These are phyloP conservation scores for Raja brachyura DNA, from an alignment of 2,113 vertebrate species.

Conservation along the genomic window DNA sequence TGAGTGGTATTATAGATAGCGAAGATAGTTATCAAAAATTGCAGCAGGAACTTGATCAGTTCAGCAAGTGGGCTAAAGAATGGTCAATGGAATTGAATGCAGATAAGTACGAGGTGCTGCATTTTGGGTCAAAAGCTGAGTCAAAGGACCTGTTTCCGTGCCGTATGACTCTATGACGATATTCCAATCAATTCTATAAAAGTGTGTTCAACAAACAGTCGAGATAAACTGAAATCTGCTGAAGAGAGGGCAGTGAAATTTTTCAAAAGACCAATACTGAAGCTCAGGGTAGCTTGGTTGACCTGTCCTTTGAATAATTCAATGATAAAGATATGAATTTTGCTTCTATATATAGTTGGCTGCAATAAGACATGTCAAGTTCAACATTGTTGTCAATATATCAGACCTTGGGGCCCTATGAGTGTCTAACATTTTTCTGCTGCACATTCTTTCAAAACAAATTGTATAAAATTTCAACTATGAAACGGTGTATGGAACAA, in stretches of 20 bases:
- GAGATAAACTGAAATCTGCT: neutral
- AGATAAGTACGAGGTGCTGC: too few relatives aligned
- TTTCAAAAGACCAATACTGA: neutral
- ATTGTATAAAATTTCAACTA: neutral
- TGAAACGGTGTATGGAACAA: neutral
- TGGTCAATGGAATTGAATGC: too few relatives aligned
- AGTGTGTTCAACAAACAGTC: neutral
- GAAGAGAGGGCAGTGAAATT: neutral
- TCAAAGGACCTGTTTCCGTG: too few relatives aligned
- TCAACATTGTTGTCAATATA: neutral
- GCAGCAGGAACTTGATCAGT: too few relatives aligned
- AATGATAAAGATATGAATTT: neutral
- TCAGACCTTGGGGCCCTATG: neutral
- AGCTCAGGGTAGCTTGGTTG: neutral
- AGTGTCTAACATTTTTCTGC: neutral
- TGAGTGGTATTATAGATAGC: too few relatives aligned
- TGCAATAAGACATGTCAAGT: neutral
- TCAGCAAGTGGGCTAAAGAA: too few relatives aligned
- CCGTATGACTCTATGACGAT: too few relatives aligned
- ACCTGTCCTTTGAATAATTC: neutral
- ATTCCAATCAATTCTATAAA: neutral
- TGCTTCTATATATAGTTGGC: neutral
- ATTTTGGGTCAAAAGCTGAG: too few relatives aligned
- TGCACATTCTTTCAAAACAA: neutral
- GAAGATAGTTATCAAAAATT: too few relatives aligned